Conservation (phyloP, 1,140 invertebrate species). For the Phymorhynchus buccinoides region DNA sequence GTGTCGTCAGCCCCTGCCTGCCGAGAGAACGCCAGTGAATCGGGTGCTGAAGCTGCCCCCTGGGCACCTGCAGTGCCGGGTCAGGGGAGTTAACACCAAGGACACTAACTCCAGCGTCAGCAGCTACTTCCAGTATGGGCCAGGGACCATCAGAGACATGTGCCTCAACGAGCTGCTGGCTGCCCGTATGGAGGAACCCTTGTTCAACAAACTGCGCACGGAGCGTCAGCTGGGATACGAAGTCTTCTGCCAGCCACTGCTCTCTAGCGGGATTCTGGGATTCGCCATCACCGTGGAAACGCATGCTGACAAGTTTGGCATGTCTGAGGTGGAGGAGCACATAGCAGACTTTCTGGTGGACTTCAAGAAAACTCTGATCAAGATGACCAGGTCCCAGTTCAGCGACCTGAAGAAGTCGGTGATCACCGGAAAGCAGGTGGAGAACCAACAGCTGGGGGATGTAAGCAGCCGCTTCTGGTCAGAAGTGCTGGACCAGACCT, state of each 20-base stretch:
- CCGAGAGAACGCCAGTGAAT: constrained; percentile 13
- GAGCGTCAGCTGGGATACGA: constrained; percentile 77
- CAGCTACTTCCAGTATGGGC: constrained; percentile 63
- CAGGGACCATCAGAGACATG: constrained; percentile 48
- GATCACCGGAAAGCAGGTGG: constrained; percentile 47
- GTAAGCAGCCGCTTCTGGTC: constrained; percentile 49
- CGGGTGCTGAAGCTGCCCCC: constrained; percentile 75
- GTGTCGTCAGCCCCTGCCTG: constrained; percentile 17
- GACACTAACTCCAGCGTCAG: constrained; percentile 70
- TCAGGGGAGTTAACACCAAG: constrained; percentile 81
- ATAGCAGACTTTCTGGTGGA: constrained; percentile 84
- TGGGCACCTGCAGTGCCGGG: constrained; percentile 79
- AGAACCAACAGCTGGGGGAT: constrained; percentile 54
- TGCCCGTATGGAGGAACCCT: constrained; percentile 71
- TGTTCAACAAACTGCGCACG: constrained; percentile 65
- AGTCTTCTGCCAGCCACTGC: constrained; percentile 80
- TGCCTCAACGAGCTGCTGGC: constrained; percentile 71
- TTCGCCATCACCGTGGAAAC: constrained; percentile 69
- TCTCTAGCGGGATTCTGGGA: constrained; percentile 75
- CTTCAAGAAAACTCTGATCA: constrained; percentile 78
- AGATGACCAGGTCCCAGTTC: constrained; percentile 79
- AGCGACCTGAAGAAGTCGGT: constrained; percentile 67
- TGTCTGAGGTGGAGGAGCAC: constrained; percentile 79
- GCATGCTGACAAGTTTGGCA: constrained; percentile 81
- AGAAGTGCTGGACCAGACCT: constrained; percentile 48